Base-by-base conservation (phyloP, 37 sponge, comb jelly and placozoan genomes). In the Halisarca cf. caerulea region DNA sequence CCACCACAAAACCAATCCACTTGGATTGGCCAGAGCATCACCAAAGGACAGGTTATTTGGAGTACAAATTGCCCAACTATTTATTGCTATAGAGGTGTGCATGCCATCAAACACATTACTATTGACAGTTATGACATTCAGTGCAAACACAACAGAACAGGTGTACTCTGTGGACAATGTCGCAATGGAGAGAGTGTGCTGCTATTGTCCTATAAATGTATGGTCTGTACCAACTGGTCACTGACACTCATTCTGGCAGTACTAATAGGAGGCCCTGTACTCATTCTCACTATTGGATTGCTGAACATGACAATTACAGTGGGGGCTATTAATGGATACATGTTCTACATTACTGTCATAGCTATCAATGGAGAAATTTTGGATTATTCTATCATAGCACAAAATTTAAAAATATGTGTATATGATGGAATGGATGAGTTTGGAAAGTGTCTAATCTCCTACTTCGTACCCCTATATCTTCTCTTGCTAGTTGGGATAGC, bases 81-180 rank as follows among this genome's bases (percentile, higher is more conserved):
- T 11, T 47, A 47, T 47, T 47, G 51, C 11, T 11, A 47, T 58
- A 21, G 32, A 25, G 28, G 47, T 11, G 77, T 86, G 43, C 45
- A 17, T 21, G n/a, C n/a, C n/a, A n/a, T n/a, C n/a, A n/a, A n/a
- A n/a, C n/a, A n/a, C n/a, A n/a, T n/a, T n/a, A n/a, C n/a, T n/a
- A 43, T 86, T 24, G 23, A 38, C 33, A 58, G 59, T 40, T 27
- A 82, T 20, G 73, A 83, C 51, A 59, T 55, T 23, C 89, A 89
- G 61, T 89, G 89, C 62, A 33, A 7, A 11, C 25, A 80, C 62
- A 44, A 79, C 37, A 53, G 78, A 23, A 45, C 81, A 27, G 89
- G 89, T 33, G 34, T 89, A 33, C 81, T 89, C 4, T 89, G 89
- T 80, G 85, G 89, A 11, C 38, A 42, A n/a, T 89, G 89, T 66